Evolutionary conservation across 1,140 invertebrate genomes (phyloP), one percentile per base, ranked within the genome.

Genomic region (Atta cephalotes): DNA sequence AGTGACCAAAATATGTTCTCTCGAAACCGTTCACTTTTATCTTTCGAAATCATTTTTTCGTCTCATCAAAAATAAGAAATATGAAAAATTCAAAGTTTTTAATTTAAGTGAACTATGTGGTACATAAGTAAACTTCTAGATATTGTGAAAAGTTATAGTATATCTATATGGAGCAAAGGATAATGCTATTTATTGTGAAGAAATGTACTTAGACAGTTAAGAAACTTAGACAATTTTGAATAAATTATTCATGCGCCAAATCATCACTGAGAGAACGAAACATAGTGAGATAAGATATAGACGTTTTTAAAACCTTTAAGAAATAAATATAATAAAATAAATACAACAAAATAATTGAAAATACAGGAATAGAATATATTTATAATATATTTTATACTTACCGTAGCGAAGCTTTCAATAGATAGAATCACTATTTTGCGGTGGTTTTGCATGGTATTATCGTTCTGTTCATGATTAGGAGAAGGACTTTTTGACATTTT

Each of bases 401-500:
- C 18, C 12, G 31, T 2, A 6, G 31, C n/a, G 31, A 60, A 76
- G n/a, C 28, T 76, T 6, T 76, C 53, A 10, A 76, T 21, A 5
- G 53, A 76, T 16, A 60, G 4, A n/a, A 31, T 58, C n/a, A 58
- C 28, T 2, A 53, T 74, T 25, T 82, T 81, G 77, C 58, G 1
- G 18, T 79, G 14, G 51, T 51, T 66, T 66, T 76, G 31, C 53
- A 76, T 12, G 18, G 25, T 16, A 53, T 16, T 7, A 14, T 2
- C 1, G 53, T n/a, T 76, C n/a, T 58, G 10, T 9, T 3, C 72
- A 76, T 39, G 3, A 76, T 76, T 7, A 76, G 10, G 4, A 76
- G 72, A 58, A 76, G 31, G 4, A 74, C 3, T 35, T 76, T 76
- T 39, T 9, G 53, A 76, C 31, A 60, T 76, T 31, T 31, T 76